Conservation (phyloP, 2,888 invertebrate species). For the Apoda limacodes region DNA sequence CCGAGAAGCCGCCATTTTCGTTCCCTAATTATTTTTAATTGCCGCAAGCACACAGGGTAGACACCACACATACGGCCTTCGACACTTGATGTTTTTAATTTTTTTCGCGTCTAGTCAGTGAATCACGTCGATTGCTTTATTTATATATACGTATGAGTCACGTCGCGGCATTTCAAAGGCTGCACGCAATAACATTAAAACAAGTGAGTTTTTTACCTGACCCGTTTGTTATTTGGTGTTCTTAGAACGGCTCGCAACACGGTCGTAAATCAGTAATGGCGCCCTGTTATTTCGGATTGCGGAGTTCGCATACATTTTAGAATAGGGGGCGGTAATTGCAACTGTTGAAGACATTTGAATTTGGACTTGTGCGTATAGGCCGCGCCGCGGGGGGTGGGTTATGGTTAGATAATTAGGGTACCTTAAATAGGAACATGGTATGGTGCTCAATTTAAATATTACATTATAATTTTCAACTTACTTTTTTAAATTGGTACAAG, state of each 20-base stretch:
- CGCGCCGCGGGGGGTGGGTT: constrained; percentile 40
- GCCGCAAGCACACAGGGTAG: constrained; percentile 54
- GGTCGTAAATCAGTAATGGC: constrained; percentile 58
- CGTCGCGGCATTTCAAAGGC: constrained; percentile 28
- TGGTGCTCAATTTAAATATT: too few relatives aligned
- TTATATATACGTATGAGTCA: constrained; percentile 37
- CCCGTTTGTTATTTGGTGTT: constrained; percentile 32
- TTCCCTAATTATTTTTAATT: constrained; percentile 70
- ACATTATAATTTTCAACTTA: too few relatives aligned
- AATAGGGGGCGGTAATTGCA: constrained; percentile 26
- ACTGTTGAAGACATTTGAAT: constrained; percentile 32
- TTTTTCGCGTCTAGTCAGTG: constrained; percentile 64
- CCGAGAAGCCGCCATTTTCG: constrained; percentile 59
- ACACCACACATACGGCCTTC: constrained; percentile 54
- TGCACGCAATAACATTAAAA: constrained; percentile 42
- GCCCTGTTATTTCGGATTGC: constrained; percentile 57
- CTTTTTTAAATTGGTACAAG: too few relatives aligned
- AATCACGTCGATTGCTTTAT: constrained; percentile 48
- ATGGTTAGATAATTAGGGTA: too few relatives aligned
- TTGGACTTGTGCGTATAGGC: constrained; percentile 23
- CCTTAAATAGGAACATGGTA: too few relatives aligned
- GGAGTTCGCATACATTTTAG: constrained; percentile 48
- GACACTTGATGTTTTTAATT: constrained; percentile 51
- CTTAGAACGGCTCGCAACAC: constrained; percentile 44
- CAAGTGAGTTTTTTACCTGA: constrained; percentile 47